A percentile compares a stretch with the other conserved stretches of the same genome.
phyloP scores from a whole-genome alignment of 2,113 vertebrate species.

The Casuarius casuarius region DNA sequence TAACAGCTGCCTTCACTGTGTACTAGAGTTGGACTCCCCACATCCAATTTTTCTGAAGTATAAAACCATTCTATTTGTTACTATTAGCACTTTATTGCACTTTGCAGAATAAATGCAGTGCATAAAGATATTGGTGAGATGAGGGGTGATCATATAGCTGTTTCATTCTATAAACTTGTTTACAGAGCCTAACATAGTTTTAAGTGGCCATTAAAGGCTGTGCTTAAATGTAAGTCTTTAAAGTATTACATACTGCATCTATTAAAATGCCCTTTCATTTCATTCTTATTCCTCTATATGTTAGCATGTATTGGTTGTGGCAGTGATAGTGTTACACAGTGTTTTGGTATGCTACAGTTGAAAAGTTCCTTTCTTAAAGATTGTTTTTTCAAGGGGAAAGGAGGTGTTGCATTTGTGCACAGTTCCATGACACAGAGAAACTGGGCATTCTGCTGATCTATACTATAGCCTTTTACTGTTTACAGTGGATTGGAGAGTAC shows the following conservation, averaged over 20 bases:
- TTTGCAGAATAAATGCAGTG: neutral
- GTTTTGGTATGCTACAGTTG: neutral
- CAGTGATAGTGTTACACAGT: neutral
- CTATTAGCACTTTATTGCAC: neutral
- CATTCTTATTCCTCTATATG: neutral
- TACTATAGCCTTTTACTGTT: neutral
- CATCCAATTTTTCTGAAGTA: neutral
- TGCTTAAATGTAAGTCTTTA: neutral
- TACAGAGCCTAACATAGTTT: neutral
- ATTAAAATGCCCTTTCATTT: neutral
- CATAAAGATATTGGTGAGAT: neutral
- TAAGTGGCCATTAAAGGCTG: neutral
- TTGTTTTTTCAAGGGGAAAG: too few relatives aligned
- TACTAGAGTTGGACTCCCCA: neutral
- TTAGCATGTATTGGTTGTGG: neutral
- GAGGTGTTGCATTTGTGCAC: neutral
- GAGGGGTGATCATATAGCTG: neutral
- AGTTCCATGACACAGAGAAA: neutral
- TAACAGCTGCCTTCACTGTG: neutral
- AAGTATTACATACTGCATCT: neutral
- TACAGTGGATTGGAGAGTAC: neutral
- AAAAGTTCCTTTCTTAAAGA: neutral
- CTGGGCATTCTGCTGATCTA: too few relatives aligned
- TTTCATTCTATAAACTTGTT: neutral
- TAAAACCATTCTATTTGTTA: neutral